Evolutionary conservation across 2,113 vertebrate species (phyloP).

Genomic region (Bubo bubo): DNA sequence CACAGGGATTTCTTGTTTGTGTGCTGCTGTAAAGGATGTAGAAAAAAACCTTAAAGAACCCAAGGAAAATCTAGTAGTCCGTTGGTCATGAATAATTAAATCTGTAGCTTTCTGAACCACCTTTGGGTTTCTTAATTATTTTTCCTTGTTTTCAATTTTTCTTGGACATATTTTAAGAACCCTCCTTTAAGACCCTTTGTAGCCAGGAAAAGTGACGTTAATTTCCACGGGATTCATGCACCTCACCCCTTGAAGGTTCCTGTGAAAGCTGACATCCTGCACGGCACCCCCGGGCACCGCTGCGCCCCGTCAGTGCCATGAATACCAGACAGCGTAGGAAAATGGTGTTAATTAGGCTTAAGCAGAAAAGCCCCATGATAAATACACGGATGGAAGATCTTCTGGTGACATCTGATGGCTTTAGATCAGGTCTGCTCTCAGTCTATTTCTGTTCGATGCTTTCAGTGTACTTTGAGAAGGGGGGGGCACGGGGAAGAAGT

Average conservation of each 20-base stretch:
- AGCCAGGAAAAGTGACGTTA: rapidly evolving
- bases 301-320: rapidly evolving
- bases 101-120: background rate
- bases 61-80: background rate
- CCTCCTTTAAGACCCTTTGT: background rate
- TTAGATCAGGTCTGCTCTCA: background rate
- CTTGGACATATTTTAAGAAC: rapidly evolving
- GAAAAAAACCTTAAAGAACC: background rate
- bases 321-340: background rate
- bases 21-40: rapidly evolving
- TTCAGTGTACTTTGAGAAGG: background rate
- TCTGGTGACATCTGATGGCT: background rate
- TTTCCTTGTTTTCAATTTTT: background rate
- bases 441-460: background rate
- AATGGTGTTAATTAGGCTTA: background rate
- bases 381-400: background rate
- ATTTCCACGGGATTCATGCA: background rate
- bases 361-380: background rate
- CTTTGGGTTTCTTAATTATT: background rate
- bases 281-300: background rate
- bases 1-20: background rate
- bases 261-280: background rate
- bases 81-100: background rate
- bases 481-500: rapidly evolving
- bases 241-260: background rate